Percentiles rank a stretch among this genome's conserved stretches.
Evolutionary conservation across 2,888 invertebrate genomes (phyloP).

Genomic region (Ferrisia virgata): DNA sequence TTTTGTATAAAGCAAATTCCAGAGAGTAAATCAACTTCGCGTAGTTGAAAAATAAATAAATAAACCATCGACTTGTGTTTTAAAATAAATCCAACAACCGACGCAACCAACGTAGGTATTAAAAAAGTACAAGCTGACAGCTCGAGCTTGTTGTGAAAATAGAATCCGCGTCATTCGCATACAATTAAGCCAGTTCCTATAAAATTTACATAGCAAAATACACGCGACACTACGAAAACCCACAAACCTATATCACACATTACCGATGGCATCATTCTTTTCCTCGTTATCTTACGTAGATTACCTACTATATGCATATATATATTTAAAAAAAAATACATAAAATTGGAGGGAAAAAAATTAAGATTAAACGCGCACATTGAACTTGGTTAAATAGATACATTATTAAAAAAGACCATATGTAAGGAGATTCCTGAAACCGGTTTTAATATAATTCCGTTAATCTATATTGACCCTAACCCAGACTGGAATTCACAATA

Average conservation of each 20-base stretch:
- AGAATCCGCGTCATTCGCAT: not conserved
- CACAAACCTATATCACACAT: constrained; percentile 9
- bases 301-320: not conserved
- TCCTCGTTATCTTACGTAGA: not conserved
- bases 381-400: not conserved
- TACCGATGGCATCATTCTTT: not conserved
- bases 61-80: no score
- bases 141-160: not conserved
- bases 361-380: not conserved
- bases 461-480: constrained; percentile 30
- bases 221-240: constrained; percentile 1
- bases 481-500: constrained; percentile 24
- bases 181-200: not conserved
- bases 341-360: not conserved
- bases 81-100: not conserved
- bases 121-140: no score
- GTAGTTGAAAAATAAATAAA: no score
- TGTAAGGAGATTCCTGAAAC: constrained; percentile 19
- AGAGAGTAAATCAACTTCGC: no score
- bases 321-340: not conserved
- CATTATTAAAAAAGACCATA: not conserved
- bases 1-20: no score
- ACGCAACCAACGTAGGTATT: not conserved
- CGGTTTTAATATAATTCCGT: constrained; percentile 12
- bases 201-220: not conserved